Evolutionary conservation across 2,888 invertebrate species (phyloP).

Genomic region (Eucriotettix oculatus): DNA sequence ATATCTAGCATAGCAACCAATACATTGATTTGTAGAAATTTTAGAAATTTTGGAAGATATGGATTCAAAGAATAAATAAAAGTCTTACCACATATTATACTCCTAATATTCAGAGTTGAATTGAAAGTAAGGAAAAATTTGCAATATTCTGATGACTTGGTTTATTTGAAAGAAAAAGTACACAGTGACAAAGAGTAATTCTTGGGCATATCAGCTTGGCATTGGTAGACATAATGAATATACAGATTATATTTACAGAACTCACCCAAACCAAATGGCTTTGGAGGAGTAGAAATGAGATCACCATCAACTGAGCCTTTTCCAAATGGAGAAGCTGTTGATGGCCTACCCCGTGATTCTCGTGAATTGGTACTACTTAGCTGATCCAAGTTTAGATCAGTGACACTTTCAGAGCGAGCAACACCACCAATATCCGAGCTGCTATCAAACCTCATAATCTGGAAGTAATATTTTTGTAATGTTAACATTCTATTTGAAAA

Average conservation of each 20-base stretch:
- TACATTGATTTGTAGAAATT: not conserved
- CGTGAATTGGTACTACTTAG: conserved; percentile 21
- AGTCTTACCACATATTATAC: too few relatives aligned
- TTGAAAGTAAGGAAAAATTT: too few relatives aligned
- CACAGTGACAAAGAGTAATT: too few relatives aligned
- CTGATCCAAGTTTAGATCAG: conserved; percentile 55
- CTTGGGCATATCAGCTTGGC: too few relatives aligned
- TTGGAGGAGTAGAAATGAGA: conserved; percentile 38
- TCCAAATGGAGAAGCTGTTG: conserved; percentile 35
- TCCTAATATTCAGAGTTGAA: too few relatives aligned
- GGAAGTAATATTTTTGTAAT: not conserved
- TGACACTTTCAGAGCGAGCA: conserved; percentile 68
- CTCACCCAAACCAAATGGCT: conserved; percentile 75
- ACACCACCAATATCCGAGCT: conserved; percentile 24
- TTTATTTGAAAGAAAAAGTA: too few relatives aligned
- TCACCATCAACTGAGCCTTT: conserved; percentile 30
- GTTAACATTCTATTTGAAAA: too few relatives aligned
- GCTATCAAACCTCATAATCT: conserved; percentile 13
- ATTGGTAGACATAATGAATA: too few relatives aligned
- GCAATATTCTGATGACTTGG: too few relatives aligned
- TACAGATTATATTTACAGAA: conserved; percentile 21
- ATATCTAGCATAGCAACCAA: conserved; percentile 1
- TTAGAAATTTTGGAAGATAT: too few relatives aligned
- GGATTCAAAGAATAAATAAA: too few relatives aligned
- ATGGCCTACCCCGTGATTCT: conserved; percentile 7